phyloP scores from a whole-genome alignment of 2,113 vertebrate genomes.

The Raja brachyura region DNA sequence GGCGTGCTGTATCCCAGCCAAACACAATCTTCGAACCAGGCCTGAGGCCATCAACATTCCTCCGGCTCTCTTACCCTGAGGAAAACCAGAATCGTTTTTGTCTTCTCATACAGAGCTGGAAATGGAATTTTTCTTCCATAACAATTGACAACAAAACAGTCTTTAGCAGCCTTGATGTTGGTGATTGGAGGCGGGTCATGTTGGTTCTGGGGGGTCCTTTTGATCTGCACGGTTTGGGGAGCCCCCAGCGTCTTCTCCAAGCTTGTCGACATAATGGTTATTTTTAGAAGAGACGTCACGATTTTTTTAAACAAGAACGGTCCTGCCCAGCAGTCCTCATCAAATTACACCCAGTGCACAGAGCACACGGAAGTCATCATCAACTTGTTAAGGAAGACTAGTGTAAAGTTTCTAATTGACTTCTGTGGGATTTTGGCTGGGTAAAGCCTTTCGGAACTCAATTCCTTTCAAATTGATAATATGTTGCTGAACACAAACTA shows the following conservation, averaged over 20 bases:
- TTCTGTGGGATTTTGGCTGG: neutral
- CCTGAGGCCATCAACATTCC: neutral
- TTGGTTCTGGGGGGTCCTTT: constrained; percentile 16
- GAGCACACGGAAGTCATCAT: neutral
- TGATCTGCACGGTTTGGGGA: constrained; percentile 67
- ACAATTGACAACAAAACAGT: constrained; percentile 60
- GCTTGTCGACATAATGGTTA: neutral
- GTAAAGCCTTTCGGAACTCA: neutral
- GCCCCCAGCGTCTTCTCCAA: neutral
- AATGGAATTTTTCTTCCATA: constrained; percentile 58
- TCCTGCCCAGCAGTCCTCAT: neutral
- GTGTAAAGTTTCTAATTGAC: neutral
- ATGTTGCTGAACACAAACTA: neutral
- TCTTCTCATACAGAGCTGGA: constrained; percentile 54
- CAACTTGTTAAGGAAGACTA: neutral
- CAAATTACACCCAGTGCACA: neutral
- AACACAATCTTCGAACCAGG: neutral
- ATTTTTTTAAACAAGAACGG: neutral
- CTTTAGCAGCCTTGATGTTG: constrained; percentile 51
- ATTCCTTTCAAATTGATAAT: neutral
- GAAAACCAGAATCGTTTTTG: too few species aligned
- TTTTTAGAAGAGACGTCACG: neutral
- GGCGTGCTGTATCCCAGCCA: too few species aligned
- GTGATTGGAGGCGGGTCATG: neutral
- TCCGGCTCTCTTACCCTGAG: constrained; percentile 62